These are phyloP conservation scores for Helicolenus hilgendorfi DNA, from an alignment of 2,797 vertebrate genomes.

Conservation along the genomic window DNA sequence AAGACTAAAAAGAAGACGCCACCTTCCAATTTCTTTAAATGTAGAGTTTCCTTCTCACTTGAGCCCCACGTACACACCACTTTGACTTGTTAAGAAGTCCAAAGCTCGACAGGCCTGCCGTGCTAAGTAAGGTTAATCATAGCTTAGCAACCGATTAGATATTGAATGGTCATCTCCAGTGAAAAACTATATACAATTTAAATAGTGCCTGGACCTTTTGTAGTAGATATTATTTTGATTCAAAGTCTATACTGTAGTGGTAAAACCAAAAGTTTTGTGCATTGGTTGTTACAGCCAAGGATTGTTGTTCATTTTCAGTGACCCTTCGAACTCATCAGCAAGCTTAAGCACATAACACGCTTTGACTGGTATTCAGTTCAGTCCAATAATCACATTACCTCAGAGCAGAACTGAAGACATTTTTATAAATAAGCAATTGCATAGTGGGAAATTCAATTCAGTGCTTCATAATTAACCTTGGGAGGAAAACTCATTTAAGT, in stretches of 20 bases:
- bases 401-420: conserved; percentile 62
- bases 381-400: conserved; percentile 71
- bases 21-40: not conserved
- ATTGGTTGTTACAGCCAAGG: not conserved
- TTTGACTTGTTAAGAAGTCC: not conserved
- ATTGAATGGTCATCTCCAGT: not conserved
- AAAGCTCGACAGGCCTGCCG: not conserved
- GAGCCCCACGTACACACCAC: not conserved
- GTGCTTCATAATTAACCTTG: conserved; percentile 90
- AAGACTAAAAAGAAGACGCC: not conserved
- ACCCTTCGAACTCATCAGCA: conserved; percentile 54
- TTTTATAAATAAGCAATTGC: conserved; percentile 87
- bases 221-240: not conserved
- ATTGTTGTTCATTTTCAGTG: conserved; percentile 37
- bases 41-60: not conserved
- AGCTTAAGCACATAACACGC: conserved; percentile 30
- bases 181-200: not conserved
- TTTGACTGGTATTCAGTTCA: conserved; percentile 51
- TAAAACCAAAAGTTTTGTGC: not conserved
- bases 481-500: conserved; percentile 86
- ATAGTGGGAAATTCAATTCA: conserved; percentile 89
- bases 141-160: not conserved
- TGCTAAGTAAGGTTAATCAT: not conserved
- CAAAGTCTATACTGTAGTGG: not conserved
- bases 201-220: not conserved